Conservation (phyloP, 2,113 vertebrate genomes). For the Oostethus manadensis region DNA sequence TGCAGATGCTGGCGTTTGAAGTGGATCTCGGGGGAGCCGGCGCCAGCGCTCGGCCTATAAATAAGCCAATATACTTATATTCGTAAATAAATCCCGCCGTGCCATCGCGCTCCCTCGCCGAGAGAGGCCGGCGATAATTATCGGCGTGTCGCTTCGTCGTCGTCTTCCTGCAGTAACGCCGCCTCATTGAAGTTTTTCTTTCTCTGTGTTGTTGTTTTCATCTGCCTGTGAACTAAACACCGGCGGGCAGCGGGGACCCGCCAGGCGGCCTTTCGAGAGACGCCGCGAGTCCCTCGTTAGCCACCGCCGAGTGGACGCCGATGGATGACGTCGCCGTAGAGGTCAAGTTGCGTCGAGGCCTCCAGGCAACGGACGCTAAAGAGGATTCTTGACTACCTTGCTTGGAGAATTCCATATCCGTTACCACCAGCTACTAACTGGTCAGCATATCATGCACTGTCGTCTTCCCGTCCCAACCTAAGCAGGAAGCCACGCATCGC, state of each 20-base stretch:
- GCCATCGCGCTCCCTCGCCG: conserved; percentile 51
- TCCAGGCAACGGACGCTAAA: too few species aligned
- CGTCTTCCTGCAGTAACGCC: conserved; percentile 48
- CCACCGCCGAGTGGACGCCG: not conserved
- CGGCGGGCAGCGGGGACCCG: conserved; percentile 49
- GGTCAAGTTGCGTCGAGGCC: too few species aligned
- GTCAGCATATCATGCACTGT: too few species aligned
- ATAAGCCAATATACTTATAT: conserved; percentile 50
- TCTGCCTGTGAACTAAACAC: conserved; percentile 55
- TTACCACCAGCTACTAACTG: too few species aligned
- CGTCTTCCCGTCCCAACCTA: too few species aligned
- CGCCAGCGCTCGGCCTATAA: conserved; percentile 66
- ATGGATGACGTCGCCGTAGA: too few species aligned
- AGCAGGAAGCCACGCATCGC: too few species aligned
- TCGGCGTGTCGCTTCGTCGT: conserved; percentile 65
- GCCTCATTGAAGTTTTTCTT: conserved; percentile 68
- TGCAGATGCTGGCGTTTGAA: conserved; percentile 53
- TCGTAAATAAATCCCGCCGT: conserved; percentile 39
- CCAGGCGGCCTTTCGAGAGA: conserved; percentile 51
- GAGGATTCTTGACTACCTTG: too few species aligned
- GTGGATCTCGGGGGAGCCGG: conserved; percentile 54
- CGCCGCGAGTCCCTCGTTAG: conserved; percentile 50
- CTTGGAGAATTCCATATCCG: too few species aligned
- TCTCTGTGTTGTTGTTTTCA: conserved; percentile 51
- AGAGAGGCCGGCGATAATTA: conserved; percentile 69